phyloP scores from a whole-genome alignment of 2,797 vertebrate species.

The Merluccius polli region DNA sequence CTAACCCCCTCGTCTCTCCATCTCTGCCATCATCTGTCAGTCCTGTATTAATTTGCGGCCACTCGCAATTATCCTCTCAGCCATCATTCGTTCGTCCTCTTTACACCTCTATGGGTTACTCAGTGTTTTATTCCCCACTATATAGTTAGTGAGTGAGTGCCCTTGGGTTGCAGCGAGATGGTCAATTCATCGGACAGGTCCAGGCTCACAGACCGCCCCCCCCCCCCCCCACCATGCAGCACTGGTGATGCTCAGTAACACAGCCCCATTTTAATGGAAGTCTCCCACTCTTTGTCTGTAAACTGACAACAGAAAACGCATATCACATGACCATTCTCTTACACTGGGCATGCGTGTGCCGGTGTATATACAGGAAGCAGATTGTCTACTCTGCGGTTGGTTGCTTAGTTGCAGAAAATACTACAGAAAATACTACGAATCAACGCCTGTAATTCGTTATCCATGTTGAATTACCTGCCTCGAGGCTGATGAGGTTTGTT shows the following conservation, averaged over 20 bases:
- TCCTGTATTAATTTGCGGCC: conserved; percentile 36
- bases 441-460: too few relatives aligned
- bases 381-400: too few relatives aligned
- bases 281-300: not conserved
- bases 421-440: too few relatives aligned
- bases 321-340: too few relatives aligned
- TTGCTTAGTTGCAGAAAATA: too few relatives aligned
- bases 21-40: conserved; percentile 28
- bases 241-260: not conserved
- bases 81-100: conserved; percentile 36
- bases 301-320: too few relatives aligned
- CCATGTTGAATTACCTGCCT: too few relatives aligned
- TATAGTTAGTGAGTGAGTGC: conserved; percentile 15
- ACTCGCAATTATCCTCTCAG: conserved; percentile 18
- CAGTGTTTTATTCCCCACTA: conserved; percentile 44
- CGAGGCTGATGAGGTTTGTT: too few relatives aligned
- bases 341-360: too few relatives aligned
- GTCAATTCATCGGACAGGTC: not conserved
- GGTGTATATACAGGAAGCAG: too few relatives aligned
- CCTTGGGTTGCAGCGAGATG: not conserved
- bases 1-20: conserved; percentile 25
- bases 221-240: not conserved
- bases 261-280: not conserved
- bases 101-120: conserved; percentile 51
- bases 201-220: not conserved